Evolutionary conservation across 2,888 invertebrate genomes (phyloP), one percentile per base, ranked within the genome.

Genomic region (Patella pellucida): DNA sequence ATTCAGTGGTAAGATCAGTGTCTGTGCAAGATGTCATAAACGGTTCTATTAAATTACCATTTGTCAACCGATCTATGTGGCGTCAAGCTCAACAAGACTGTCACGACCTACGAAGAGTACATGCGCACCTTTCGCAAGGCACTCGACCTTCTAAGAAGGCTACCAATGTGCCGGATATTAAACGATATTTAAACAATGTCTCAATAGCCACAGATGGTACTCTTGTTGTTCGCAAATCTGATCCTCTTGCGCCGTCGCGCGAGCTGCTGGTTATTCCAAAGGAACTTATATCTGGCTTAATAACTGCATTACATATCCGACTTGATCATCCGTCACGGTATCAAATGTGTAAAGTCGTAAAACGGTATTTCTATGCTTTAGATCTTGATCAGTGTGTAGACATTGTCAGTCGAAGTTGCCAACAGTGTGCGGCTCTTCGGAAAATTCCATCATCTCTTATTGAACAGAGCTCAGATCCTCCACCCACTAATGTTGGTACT

Each of bases 221-320:
- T 3, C 56, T 81, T 1, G 69, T 81, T 11, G 77, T 77, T 4
- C 52, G 51, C 51, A 23, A 67, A 3, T 41, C 69, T 54, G 78
- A 78, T 4, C 79, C 79, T n/a, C 52, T 76, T 19, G 14, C 67
- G 19, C 77, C 75, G 0, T 14, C 70, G 12, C 52, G 72, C 3
- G 82, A 84, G 16, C 70, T 76, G 5, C 82, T 83, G 50, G 72
- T 84, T 27, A 78, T 82, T 31, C 81, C 83, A 16, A 68, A 81
- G 11, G 52, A 51, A 12, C 73, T 80, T n/a, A 27, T 85, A 5
- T 76, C 79, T 71, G 83, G 80, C 27, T 56, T 85, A 4, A 15
- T 79, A 0, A 82, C 80, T n/a, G 79, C 80, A 0, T 69, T 84
- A 0, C 83, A 83, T 68, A 74, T 81, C 1, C 69, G 75, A 23